Evolutionary conservation across 2,888 invertebrate species (phyloP), one percentile per base, ranked within the genome.

Genomic region (Orchestes rusci): DNA sequence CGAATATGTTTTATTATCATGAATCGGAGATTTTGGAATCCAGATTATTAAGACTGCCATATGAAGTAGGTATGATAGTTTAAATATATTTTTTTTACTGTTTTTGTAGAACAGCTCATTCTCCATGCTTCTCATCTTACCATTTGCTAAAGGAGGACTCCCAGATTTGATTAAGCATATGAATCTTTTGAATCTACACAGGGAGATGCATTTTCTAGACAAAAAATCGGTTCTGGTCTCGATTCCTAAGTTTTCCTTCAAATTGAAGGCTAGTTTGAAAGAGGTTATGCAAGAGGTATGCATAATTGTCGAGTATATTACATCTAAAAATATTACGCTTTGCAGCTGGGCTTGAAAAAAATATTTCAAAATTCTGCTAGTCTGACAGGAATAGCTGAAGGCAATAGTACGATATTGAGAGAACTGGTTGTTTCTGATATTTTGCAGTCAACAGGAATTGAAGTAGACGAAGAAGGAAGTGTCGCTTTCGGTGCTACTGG

Each of bases 381-480:
- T 8, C 72, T 88, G 56, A 78, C 82, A 1, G 80, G 80, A 1
- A 75, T 88, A 13, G 76, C 79, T 0, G 69, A 76, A 12, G 79
- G 80, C 0, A 75, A 73, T 43, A 65, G 51, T 7, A 56, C 56
- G 27, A 42, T 56, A 28, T 47, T 58, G 2, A 55, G 56, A 18
- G 70, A 71, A 37, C 67, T 75, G 19, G 72, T 73, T 37, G 78
- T 88, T 1, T 79, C 82, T 10, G 78, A 82, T 57, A 73, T 88
- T 18, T 61, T 85, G 37, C 88, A 89, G 64, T 79, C 84, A 57
- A 74, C 82, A 32, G 87, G 85, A 15, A 80, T 88, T 23, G 82
- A 82, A 59, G 76, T 87, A 34, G 82, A 83, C 55, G 88, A 89
- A 63, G 70, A 79, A 33, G 88, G 87, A 47, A 86, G 80, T 30